Percentiles rank a stretch among this genome's conserved stretches.
These are phyloP conservation scores for Reinhardtius hippoglossoides DNA, from an alignment of 2,113 vertebrate genomes.

Conservation along the genomic window DNA sequence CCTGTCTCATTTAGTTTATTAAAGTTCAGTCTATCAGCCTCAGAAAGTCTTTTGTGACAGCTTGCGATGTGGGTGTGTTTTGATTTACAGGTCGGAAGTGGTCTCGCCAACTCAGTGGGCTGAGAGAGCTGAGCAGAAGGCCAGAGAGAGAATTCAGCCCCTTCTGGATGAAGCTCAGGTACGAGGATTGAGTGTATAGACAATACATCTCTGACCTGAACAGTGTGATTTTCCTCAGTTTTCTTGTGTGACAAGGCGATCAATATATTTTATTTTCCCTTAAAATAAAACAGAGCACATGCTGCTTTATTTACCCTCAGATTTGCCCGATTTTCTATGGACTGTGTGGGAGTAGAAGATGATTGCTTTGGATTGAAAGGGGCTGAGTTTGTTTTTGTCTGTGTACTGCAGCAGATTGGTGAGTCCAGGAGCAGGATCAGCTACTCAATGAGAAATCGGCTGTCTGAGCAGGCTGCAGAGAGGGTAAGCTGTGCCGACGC, in stretches of 20 bases:
- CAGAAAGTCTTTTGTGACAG: constrained; percentile 18
- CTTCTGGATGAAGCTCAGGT: constrained; percentile 79
- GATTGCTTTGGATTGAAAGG: neutral
- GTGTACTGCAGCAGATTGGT: constrained; percentile 57
- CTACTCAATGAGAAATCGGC: constrained; percentile 46
- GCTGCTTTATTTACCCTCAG: neutral
- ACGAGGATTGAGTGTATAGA: constrained; percentile 7
- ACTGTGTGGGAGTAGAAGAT: neutral
- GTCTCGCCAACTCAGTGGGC: constrained; percentile 70
- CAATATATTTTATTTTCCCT: neutral
- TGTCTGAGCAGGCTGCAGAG: constrained; percentile 66
- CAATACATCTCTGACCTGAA: neutral
- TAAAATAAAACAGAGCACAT: neutral
- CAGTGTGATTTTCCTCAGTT: neutral
- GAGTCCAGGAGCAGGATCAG: constrained; percentile 46
- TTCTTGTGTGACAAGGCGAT: neutral
- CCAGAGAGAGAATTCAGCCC: constrained; percentile 67
- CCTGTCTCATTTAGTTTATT: neutral
- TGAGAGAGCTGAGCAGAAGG: constrained; percentile 71
- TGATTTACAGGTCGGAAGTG: constrained; percentile 73
- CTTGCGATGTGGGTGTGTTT: constrained; percentile 44
- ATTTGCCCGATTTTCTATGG: neutral
- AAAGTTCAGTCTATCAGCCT: constrained; percentile 4
- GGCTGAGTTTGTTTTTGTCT: constrained; percentile 58
- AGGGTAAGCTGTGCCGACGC: constrained; percentile 50